Evolutionary conservation across 2,888 invertebrate species (phyloP), one percentile per base, ranked within the genome.

Genomic region (Andrena minutula): DNA sequence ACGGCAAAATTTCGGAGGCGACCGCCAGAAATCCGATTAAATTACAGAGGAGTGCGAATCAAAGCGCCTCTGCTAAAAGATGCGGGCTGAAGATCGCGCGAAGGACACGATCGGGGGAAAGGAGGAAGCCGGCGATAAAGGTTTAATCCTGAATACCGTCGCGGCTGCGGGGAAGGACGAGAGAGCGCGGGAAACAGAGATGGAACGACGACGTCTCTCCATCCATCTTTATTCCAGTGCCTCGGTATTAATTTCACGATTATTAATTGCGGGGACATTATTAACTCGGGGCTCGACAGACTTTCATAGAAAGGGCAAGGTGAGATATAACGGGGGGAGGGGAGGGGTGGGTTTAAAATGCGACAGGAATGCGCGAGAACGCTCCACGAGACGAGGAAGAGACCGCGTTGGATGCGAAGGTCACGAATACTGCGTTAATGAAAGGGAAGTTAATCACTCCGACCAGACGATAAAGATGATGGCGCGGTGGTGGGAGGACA

Each of bases 251-350:
- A 89, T 89, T 84, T 77, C 84, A 74, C 83, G 78, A 89, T 86
- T 88, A 88, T 89, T 89, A 86, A 88, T 88, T 85, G 83, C 72
- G 77, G 76, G 65, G 79, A 86, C 83, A 87, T 87, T 88, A 88
- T 88, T 87, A 88, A 88, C 81, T 83, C 78, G 75, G 63, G 73
- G 32, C 86, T 76, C 79, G 86, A 74, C 86, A 72, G 79, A 75
- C 76, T 79, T 75, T 76, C 77, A 28, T 58, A 76, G 83, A 79
- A 61, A 47, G 61, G 82, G 64, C 70, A 72, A 76, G 70, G 65
- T 77, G 75, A 75, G 76, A 63, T 71, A 77, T 72, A 78, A 75
- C 63, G 70, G 68, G 56, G 56, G 79, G 74, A 35, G 41, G 63
- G 79, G 72, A 26, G 32, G 74, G 49, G 86, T 73, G 63, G 81